Evolutionary conservation across 2,113 vertebrate genomes (phyloP).

Genomic region (Aix galericulata): DNA sequence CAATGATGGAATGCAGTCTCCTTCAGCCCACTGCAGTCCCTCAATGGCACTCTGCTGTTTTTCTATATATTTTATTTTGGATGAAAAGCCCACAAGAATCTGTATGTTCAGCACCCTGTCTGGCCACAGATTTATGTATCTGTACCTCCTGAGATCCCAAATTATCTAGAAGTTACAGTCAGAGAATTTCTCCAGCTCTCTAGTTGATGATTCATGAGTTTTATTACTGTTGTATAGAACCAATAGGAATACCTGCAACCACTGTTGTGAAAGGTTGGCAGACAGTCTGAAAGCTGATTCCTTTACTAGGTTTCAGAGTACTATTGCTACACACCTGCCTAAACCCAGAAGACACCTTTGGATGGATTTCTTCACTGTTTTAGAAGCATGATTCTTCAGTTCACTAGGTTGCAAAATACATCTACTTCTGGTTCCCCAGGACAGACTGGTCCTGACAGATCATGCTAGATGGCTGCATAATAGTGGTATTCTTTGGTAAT

Average conservation of each 20-base stretch:
- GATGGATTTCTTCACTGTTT: not conserved
- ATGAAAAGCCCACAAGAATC: not conserved
- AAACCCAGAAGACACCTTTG: not conserved
- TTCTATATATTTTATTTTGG: not conserved
- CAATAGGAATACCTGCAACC: not conserved
- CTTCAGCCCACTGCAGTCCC: not conserved
- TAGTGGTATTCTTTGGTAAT: not conserved
- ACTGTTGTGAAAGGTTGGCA: not conserved
- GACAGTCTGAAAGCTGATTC: not conserved
- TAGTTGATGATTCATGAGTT: not conserved
- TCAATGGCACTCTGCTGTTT: not conserved
- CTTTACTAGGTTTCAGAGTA: not conserved
- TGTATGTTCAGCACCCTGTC: not conserved
- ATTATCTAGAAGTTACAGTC: not conserved
- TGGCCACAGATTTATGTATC: not conserved
- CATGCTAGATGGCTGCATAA: not conserved
- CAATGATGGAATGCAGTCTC: not conserved
- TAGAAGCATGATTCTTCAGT: not conserved
- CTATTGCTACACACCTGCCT: not conserved
- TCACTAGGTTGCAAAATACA: not conserved
- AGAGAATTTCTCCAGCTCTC: not conserved
- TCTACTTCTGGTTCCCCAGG: not conserved
- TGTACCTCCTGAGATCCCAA: not conserved
- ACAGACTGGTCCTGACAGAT: not conserved
- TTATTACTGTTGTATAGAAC: not conserved